phyloP scores from a whole-genome alignment of 64 coral and sea anemone genomes.

The Dendrophyllia cribrosa region DNA sequence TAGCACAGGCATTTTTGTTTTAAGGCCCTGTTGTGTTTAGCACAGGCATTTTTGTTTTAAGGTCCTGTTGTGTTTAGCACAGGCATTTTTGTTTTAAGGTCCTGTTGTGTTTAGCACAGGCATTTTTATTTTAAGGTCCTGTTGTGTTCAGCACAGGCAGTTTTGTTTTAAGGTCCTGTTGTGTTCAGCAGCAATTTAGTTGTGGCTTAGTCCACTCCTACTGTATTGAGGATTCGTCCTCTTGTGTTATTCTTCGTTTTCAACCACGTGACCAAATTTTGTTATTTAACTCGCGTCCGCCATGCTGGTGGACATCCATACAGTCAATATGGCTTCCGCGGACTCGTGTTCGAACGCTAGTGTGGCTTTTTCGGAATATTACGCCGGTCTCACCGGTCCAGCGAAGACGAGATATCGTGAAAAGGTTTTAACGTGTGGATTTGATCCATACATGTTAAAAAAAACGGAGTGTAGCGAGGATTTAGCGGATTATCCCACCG shows the following conservation, averaged over 20 bases:
- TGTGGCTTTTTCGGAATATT: constrained; percentile 20
- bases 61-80: too few relatives aligned
- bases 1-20: neutral
- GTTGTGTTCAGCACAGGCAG: too few relatives aligned
- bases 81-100: neutral
- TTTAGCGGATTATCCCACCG: constrained; percentile 43
- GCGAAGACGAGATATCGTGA: neutral
- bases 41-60: neutral
- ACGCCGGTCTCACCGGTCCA: too few relatives aligned
- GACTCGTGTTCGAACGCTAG: neutral
- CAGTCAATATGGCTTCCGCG: constrained; percentile 33
- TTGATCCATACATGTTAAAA: constrained; percentile 5
- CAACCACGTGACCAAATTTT: constrained; percentile 12
- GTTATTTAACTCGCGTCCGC: constrained; percentile 11
- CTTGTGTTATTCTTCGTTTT: constrained; percentile 62
- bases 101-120: too few relatives aligned
- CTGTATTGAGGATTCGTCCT: too few relatives aligned
- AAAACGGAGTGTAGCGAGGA: constrained; percentile 64
- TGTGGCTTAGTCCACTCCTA: too few relatives aligned
- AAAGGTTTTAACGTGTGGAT: constrained; percentile 11
- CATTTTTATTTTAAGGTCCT: too few relatives aligned
- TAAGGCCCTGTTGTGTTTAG: too few relatives aligned
- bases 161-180: too few relatives aligned
- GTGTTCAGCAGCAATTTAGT: too few relatives aligned
- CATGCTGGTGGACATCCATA: constrained; percentile 53